phyloP scores from a whole-genome alignment of 2,888 invertebrate genomes.

The Pollenia angustigena region DNA sequence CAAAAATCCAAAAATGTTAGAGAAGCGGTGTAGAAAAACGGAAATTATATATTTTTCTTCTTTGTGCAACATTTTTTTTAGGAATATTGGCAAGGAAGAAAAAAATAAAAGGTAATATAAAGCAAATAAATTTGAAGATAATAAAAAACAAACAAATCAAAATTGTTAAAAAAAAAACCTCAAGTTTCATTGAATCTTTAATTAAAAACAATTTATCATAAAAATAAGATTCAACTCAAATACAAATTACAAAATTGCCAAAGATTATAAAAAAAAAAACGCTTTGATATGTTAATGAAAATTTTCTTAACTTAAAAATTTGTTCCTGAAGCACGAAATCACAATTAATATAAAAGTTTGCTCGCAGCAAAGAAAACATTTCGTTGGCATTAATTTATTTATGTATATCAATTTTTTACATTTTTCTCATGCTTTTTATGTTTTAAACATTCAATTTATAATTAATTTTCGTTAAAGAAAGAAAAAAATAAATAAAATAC shows the following conservation, averaged over 20 bases:
- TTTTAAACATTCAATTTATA: not conserved
- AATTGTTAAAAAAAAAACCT: not conserved
- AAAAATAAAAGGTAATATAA: conserved; percentile 6
- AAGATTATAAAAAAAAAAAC: too few species aligned
- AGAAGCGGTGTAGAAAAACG: conserved; percentile 49
- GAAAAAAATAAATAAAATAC: not conserved
- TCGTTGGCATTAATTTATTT: not conserved
- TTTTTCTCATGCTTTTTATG: conserved; percentile 1
- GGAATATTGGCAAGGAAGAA: not conserved
- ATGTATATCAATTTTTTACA: not conserved
- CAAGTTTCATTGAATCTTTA: not conserved
- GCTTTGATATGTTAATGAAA: too few species aligned
- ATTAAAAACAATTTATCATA: not conserved
- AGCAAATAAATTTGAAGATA: not conserved
- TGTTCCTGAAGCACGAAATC: too few species aligned
- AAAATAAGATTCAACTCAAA: too few species aligned
- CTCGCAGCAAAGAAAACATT: not conserved
- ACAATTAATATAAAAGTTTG: too few species aligned
- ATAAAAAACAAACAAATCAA: not conserved
- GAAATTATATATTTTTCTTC: conserved; percentile 61
- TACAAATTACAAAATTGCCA: too few species aligned
- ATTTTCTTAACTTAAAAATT: too few species aligned
- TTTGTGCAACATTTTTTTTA: not conserved
- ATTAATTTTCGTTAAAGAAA: not conserved
- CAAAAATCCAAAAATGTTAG: conserved; percentile 10